Conservation (phyloP, 92 coral and sea anemone species). For the Diadumene lineata region DNA sequence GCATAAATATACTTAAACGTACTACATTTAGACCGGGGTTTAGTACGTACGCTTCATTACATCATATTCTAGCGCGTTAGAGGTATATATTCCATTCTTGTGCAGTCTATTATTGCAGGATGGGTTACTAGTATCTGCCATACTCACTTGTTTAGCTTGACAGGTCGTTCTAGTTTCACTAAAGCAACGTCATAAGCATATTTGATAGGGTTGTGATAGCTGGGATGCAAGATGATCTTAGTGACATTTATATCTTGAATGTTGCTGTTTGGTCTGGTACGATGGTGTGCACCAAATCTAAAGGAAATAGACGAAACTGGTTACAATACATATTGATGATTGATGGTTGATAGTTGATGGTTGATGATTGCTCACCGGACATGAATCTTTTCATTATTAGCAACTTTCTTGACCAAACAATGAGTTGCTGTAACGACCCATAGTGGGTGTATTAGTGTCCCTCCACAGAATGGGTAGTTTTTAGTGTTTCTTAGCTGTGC, state of each 20-base stretch:
- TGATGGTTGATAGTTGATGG: neutral
- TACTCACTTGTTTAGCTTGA: slow-evolving; percentile 20
- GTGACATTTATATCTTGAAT: slow-evolving; percentile 15
- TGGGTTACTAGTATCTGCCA: too few species aligned
- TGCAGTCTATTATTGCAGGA: too few species aligned
- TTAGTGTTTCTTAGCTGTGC: slow-evolving; percentile 13
- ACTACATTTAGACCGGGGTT: too few species aligned
- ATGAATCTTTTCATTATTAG: slow-evolving; percentile 14
- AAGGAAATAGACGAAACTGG: neutral
- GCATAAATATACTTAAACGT: too few species aligned
- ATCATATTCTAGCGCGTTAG: too few species aligned
- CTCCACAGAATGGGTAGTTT: slow-evolving; percentile 25
- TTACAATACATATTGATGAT: neutral
- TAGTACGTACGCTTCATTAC: too few species aligned
- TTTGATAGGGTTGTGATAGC: slow-evolving; percentile 23
- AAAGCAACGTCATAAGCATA: slow-evolving; percentile 24
- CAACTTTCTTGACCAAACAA: slow-evolving; percentile 22
- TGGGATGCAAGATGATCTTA: slow-evolving; percentile 17
- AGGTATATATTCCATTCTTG: too few species aligned
- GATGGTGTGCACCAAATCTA: slow-evolving; percentile 23
- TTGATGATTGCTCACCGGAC: slow-evolving; percentile 2
- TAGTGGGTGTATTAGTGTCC: slow-evolving; percentile 23
- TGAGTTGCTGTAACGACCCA: slow-evolving; percentile 30
- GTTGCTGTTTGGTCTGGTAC: slow-evolving; percentile 11
- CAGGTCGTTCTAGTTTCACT: slow-evolving; percentile 28